These are phyloP conservation scores for Todus mexicanus DNA, from an alignment of 2,797 vertebrate genomes.

Conservation along the genomic window DNA sequence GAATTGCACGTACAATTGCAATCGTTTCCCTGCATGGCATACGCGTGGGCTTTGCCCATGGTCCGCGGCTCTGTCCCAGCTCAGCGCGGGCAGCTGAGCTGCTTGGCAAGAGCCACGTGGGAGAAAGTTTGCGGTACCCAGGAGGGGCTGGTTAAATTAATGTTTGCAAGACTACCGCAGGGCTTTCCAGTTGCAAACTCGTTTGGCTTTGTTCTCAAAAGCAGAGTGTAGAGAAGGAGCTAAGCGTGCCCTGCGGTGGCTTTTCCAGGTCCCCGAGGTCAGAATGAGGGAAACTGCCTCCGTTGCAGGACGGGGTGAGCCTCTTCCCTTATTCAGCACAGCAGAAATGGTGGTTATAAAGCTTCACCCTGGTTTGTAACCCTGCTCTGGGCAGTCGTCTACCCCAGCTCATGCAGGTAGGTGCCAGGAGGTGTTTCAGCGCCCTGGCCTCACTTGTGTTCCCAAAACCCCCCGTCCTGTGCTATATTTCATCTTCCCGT, in stretches of 20 bases:
- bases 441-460: not conserved
- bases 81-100: not conserved
- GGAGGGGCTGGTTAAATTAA: not conserved
- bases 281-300: fast-evolving
- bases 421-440: not conserved
- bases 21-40: not conserved
- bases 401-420: not conserved
- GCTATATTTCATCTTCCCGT: not conserved
- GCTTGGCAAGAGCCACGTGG: not conserved
- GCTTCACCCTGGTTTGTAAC: not conserved
- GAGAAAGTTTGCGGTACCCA: not conserved
- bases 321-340: not conserved
- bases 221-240: not conserved
- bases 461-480: not conserved
- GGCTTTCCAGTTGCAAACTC: not conserved
- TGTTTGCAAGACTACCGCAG: not conserved
- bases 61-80: not conserved
- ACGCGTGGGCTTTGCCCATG: fast-evolving
- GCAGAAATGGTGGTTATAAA: not conserved
- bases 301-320: not conserved
- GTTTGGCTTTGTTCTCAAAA: not conserved
- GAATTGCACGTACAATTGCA: fast-evolving
- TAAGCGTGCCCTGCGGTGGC: fast-evolving
- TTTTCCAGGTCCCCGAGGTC: not conserved
- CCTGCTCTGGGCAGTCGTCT: fast-evolving